A percentile compares a stretch with the other conserved stretches of the same genome.
These are phyloP conservation scores for Indri indri DNA, from an alignment of 2,113 vertebrate species.

Conservation along the genomic window DNA sequence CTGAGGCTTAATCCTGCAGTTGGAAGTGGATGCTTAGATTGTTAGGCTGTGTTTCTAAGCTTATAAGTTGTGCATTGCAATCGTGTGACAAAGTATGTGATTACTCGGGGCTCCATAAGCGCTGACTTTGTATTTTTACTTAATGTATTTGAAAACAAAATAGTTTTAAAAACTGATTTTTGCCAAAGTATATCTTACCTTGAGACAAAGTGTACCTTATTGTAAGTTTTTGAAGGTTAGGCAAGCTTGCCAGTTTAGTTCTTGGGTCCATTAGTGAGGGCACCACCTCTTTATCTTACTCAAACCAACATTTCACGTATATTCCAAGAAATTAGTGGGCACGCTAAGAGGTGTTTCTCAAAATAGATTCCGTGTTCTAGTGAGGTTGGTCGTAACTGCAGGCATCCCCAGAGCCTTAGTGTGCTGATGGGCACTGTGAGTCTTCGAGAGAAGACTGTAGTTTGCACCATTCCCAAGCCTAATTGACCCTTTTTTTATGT, in stretches of 20 bases:
- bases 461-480: not conserved
- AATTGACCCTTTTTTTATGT: not conserved
- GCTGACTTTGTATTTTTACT: constrained; percentile 4
- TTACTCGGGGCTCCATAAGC: not conserved
- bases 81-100: not conserved
- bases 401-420: not conserved
- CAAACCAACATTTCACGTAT: not conserved
- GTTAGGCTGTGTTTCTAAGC: not conserved
- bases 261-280: not conserved
- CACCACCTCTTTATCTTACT: not conserved
- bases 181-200: not conserved
- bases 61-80: not conserved
- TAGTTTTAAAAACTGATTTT: constrained; percentile 9
- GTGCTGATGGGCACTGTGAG: not conserved
- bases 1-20: not conserved
- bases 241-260: not conserved
- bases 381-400: not conserved
- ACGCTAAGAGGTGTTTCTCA: not conserved
- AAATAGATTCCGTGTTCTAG: not conserved
- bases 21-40: not conserved
- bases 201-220: constrained; percentile 17
- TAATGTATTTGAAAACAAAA: constrained; percentile 2
- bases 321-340: not conserved
- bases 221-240: not conserved
- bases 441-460: not conserved